A percentile compares a stretch with the other conserved stretches of the same genome.
phyloP scores from a whole-genome alignment of 2,888 invertebrate genomes.

The Aelia acuminata region DNA sequence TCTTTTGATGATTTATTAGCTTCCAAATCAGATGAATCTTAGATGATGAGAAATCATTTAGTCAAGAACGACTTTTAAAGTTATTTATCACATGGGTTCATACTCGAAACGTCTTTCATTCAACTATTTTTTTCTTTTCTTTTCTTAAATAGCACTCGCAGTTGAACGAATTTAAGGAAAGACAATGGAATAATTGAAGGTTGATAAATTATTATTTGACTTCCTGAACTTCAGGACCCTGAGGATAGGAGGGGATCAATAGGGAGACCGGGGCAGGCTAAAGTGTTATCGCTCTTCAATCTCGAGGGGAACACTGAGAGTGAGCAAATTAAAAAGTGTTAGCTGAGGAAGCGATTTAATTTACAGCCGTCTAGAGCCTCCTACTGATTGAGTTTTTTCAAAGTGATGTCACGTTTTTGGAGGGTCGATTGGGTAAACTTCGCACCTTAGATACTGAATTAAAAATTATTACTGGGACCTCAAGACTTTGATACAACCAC shows the following conservation, averaged over 20 bases:
- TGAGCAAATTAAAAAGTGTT: constrained; percentile 35
- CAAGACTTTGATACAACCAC: not conserved
- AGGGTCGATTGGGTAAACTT: not conserved
- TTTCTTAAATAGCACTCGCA: not conserved
- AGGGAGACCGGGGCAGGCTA: not conserved
- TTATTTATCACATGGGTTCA: too few relatives aligned
- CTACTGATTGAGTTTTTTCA: constrained; percentile 13
- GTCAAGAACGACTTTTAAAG: too few relatives aligned
- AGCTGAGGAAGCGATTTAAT: constrained; percentile 28
- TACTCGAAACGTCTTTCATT: not conserved
- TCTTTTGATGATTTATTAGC: too few relatives aligned
- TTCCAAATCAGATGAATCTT: too few relatives aligned
- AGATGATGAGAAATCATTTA: too few relatives aligned
- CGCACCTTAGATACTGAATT: not conserved
- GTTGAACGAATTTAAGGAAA: not conserved
- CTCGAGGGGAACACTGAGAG: constrained; percentile 28
- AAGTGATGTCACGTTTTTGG: not conserved
- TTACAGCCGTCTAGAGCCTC: not conserved
- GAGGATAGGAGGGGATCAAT: not conserved
- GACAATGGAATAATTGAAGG: not conserved
- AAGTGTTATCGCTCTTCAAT: constrained; percentile 32
- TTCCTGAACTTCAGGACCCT: not conserved
- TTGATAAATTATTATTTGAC: constrained; percentile 13
- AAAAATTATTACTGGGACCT: not conserved
- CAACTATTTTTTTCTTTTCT: not conserved